These are phyloP conservation scores for Sinopyrophorus schimmeli DNA, from an alignment of 2,888 invertebrate species.

Conservation along the genomic window DNA sequence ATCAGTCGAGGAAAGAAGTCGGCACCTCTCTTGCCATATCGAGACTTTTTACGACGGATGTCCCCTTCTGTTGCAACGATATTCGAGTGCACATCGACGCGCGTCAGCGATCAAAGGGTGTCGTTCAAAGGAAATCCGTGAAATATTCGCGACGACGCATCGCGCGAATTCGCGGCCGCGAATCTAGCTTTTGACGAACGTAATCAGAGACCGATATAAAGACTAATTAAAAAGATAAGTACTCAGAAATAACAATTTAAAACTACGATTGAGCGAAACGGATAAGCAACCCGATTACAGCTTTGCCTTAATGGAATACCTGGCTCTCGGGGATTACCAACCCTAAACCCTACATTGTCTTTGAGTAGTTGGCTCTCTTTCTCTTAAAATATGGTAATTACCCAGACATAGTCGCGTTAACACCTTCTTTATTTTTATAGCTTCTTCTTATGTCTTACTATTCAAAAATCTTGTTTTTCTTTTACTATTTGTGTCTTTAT, in stretches of 20 bases:
- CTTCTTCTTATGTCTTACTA: conserved; percentile 39
- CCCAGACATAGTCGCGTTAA: conserved; percentile 45
- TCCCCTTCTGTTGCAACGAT: conserved; percentile 35
- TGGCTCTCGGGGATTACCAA: conserved; percentile 27
- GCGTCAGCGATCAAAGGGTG: conserved; percentile 54
- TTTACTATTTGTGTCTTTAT: too few species aligned
- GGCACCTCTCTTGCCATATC: conserved; percentile 33
- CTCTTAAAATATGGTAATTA: conserved; percentile 50
- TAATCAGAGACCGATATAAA: conserved; percentile 36
- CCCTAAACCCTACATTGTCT: conserved; percentile 21
- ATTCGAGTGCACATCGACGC: conserved; percentile 43
- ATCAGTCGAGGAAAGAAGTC: conserved; percentile 45
- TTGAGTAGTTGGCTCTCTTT: conserved; percentile 29
- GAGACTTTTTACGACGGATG: conserved; percentile 54
- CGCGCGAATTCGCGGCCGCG: conserved; percentile 26
- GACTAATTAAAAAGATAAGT: conserved; percentile 53
- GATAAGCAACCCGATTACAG: conserved; percentile 32
- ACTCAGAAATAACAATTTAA: conserved; percentile 47
- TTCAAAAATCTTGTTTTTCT: too few species aligned
- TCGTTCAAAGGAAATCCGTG: conserved; percentile 41
- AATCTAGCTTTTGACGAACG: conserved; percentile 30
- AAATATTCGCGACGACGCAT: conserved; percentile 30
- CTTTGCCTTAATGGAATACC: conserved; percentile 37
- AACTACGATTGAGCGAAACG: conserved; percentile 40
- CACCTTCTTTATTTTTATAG: conserved; percentile 46